A percentile compares a stretch with the other conserved stretches of the same genome.
Evolutionary conservation across 2,888 invertebrate genomes (phyloP).

Genomic region (Zygothrica quintamaculata): DNA sequence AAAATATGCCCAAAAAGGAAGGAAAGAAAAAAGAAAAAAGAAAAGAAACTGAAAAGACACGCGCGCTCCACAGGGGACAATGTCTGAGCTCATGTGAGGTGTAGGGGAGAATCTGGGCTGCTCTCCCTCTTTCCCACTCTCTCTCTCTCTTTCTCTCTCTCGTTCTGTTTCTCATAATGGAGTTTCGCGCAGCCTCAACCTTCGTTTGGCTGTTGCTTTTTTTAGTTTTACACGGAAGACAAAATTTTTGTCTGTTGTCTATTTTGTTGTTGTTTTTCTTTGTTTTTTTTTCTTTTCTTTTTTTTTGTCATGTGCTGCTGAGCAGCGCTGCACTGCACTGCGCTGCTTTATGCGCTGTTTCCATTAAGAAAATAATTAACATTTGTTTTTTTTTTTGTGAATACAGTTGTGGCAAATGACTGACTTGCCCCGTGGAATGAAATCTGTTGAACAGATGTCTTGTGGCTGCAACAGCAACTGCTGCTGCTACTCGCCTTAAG

Average conservation of each 20-base stretch:
- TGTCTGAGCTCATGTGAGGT: neutral
- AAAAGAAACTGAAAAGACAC: too few relatives aligned
- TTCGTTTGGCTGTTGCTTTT: conserved; percentile 40
- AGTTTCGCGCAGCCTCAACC: conserved; percentile 37
- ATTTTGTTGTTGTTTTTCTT: conserved; percentile 31
- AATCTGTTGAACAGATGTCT: conserved; percentile 79
- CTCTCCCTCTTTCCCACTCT: neutral
- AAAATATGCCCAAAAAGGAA: conserved; percentile 55
- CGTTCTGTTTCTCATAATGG: conserved; percentile 22
- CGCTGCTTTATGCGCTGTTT: too few relatives aligned
- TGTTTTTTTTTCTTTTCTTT: too few relatives aligned
- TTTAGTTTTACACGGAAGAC: conserved; percentile 69
- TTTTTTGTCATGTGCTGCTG: conserved; percentile 67
- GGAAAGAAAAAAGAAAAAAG: too few relatives aligned
- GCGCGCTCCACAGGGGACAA: conserved; percentile 71
- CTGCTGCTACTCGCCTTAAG: conserved; percentile 25
- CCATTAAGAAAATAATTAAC: conserved; percentile 80
- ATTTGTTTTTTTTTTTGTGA: conserved; percentile 57
- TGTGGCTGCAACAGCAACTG: conserved; percentile 52
- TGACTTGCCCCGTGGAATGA: conserved; percentile 50
- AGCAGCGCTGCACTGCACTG: too few relatives aligned
- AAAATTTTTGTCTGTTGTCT: conserved; percentile 47
- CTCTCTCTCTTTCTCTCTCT: too few relatives aligned
- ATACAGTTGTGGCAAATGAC: conserved; percentile 23
- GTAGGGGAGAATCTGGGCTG: conserved; percentile 8